Base-by-base conservation (phyloP, 1,140 invertebrate genomes). In the Pseudobourletiella spinata region DNA sequence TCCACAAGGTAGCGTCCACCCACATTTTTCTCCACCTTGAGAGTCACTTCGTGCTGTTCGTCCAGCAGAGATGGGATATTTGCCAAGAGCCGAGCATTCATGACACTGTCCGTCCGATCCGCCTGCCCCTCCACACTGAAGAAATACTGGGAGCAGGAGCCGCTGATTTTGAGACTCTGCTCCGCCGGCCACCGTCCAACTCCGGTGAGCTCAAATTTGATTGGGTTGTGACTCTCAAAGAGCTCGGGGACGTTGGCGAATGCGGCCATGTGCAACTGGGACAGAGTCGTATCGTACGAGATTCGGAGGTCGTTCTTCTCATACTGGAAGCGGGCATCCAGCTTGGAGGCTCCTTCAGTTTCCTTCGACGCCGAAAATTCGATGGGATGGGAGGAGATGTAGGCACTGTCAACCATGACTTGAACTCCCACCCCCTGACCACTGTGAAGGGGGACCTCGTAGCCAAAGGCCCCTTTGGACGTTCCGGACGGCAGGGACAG, bases 391-490 rank as follows among this genome's bases (percentile, higher is more conserved):
- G 18, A 20, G 3, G 51, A 55, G 11, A 66, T 3, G 20, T 50
- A 30, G 20, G 24, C 8, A n/a, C 42, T 51, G 52, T 63, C 54
- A 1, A 57, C 20, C 26, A 24, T 42, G 30, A 44, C 22, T 32
- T 18, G 42, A 1, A 26, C 20, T 20, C 57, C 59, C 4, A 63
- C 25, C 22, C 20, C 48, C 1, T 63, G 1, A 4, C 32, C 24
- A 22, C 14, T 18, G 28, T 57, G 11, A 18, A 52, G 18, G 16
- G 64, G 64, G 16, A 66, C 16, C 15, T 62, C 48, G 32, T 66
- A 66, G 1, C 52, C 51, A 20, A 66, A 54, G 0, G 22, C 28
- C 25, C 39, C 59, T 35, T 54, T 55, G 0, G 63, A 56, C 15
- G 28, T 26, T 32, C 44, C 32, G 2, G 58, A 39, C 11, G 48